A percentile compares a stretch with the other conserved stretches of the same genome.
Conservation (phyloP, 2,888 invertebrate genomes). For the Aphelenchoides bicaudatus region DNA sequence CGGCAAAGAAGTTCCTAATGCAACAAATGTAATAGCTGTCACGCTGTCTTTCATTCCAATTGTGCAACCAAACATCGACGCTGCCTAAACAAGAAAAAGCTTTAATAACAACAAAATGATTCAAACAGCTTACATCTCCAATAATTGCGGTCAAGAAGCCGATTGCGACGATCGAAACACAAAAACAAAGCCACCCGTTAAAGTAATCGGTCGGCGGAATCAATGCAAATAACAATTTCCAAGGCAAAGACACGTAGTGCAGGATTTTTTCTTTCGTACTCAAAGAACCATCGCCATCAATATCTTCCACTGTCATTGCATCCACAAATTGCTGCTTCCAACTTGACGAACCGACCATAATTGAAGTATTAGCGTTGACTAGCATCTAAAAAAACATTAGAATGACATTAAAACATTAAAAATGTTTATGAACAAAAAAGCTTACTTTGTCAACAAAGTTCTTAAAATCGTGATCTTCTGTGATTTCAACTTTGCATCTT, state of each 20-base stretch:
- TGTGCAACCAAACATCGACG: constrained; percentile 94
- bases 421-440: constrained; percentile 15
- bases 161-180: constrained; percentile 83
- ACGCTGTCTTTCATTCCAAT: constrained; percentile 91
- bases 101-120: too few species aligned
- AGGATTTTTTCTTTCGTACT: constrained; percentile 67
- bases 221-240: constrained; percentile 95
- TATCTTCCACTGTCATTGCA: constrained; percentile 75
- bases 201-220: constrained; percentile 87
- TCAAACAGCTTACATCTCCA: too few species aligned
- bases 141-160: constrained; percentile 92
- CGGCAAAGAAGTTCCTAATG: constrained; percentile 97
- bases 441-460: too few species aligned
- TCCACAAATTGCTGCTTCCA: constrained; percentile 98
- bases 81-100: too few species aligned
- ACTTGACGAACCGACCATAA: constrained; percentile 82
- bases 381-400: constrained; percentile 78
- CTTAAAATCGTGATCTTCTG: constrained; percentile 96
- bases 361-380: constrained; percentile 87
- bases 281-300: constrained; percentile 63
- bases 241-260: constrained; percentile 90
- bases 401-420: constrained; percentile 59
- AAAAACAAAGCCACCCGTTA: constrained; percentile 79
- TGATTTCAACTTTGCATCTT: constrained; percentile 81
- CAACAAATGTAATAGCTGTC: constrained; percentile 94